Conservation (phyloP, 2,888 invertebrate species). For the Bembecia ichneumoniformis region DNA sequence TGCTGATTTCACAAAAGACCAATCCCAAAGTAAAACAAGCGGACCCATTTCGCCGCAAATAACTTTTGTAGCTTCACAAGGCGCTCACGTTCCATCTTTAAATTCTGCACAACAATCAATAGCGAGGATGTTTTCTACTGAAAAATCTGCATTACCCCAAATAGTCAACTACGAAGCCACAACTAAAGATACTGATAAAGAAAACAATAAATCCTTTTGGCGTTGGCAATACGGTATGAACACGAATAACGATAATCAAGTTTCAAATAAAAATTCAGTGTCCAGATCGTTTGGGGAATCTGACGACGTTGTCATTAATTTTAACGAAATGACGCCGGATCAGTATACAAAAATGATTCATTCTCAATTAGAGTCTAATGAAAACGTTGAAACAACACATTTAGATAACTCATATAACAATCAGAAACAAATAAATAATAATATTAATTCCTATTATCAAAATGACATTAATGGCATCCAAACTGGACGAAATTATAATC, state of each 20-base stretch:
- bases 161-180: constrained; percentile 56
- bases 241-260: constrained; percentile 27
- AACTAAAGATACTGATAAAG: constrained; percentile 43
- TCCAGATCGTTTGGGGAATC: constrained; percentile 54
- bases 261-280: constrained; percentile 49
- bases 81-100: constrained; percentile 48
- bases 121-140: constrained; percentile 41
- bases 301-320: constrained; percentile 58
- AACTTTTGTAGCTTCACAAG: constrained; percentile 63
- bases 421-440: neutral
- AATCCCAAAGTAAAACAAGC: constrained; percentile 39
- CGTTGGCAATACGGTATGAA: constrained; percentile 62
- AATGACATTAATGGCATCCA: constrained; percentile 3
- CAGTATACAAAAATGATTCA: constrained; percentile 54
- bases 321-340: constrained; percentile 55
- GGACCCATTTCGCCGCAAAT: constrained; percentile 56
- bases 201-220: constrained; percentile 54
- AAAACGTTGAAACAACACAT: constrained; percentile 5
- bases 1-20: constrained; percentile 38
- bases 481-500: constrained; percentile 1
- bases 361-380: constrained; percentile 32
- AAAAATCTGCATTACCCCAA: constrained; percentile 52
- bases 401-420: constrained; percentile 2
- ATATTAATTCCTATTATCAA: neutral
- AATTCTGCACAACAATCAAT: constrained; percentile 35